These are phyloP conservation scores for Maccullochella peelii DNA, from an alignment of 2,113 vertebrate genomes.

Conservation along the genomic window DNA sequence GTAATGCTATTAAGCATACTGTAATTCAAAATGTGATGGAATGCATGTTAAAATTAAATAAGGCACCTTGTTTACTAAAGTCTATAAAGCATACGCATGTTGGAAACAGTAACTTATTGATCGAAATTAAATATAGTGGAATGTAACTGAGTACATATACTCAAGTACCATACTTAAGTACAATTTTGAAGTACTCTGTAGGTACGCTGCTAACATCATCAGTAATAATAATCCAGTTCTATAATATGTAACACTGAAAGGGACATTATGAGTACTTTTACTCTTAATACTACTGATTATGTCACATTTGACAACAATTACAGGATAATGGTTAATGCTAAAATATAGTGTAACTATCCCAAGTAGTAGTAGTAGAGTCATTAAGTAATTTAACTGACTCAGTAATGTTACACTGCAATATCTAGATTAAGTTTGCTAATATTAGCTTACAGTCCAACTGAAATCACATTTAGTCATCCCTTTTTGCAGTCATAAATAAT, in stretches of 20 bases:
- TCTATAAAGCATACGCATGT: background rate
- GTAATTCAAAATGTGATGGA: background rate
- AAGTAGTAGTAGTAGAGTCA: no score
- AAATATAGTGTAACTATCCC: background rate
- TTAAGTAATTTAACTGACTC: background rate
- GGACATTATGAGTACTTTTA: background rate
- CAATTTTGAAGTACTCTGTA: no score
- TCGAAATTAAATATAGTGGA: no score
- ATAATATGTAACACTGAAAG: background rate
- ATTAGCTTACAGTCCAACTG: background rate
- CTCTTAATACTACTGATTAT: background rate
- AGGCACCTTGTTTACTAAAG: slow-evolving; percentile 10
- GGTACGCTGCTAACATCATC: no score
- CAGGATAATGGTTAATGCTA: background rate
- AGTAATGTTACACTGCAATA: background rate
- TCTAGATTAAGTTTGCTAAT: background rate
- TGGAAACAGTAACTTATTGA: background rate
- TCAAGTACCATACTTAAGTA: background rate
- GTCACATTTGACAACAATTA: background rate
- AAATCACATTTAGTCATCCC: background rate
- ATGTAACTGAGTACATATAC: background rate
- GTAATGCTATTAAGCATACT: slow-evolving; percentile 21
- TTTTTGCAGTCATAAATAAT: background rate
- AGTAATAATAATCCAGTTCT: background rate
- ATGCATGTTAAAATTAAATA: slow-evolving; percentile 5